Base-by-base conservation (phyloP, 2,797 vertebrate species). In the Xerus rutilus region DNA sequence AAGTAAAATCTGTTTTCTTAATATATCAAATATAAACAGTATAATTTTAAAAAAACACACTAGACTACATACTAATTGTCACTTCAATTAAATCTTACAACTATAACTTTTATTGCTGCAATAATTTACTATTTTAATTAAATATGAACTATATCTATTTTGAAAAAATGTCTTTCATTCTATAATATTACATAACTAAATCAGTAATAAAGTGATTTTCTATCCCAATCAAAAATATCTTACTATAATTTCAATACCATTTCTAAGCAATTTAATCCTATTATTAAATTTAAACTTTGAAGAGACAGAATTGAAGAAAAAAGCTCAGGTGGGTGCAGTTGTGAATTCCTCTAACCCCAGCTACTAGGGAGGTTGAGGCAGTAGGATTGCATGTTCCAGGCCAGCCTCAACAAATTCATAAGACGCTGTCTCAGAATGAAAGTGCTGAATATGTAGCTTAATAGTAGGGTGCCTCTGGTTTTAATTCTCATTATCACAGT, bases 91-190 rank as follows among this genome's bases (percentile, higher is more conserved):
- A 82, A 20, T 98, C 98, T 98, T 98, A 95, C 95, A 95, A 92
- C 97, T 98, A 98, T 97, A 96, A 98, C 97, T 98, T 98, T 98
- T 28, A 97, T 96, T 97, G 94, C 94, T 98, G 97, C 65, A 98
- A 97, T 98, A 98, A 98, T 98, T 98, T 98, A 96, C 96, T 91
- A 94, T 97, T 97, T 98, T 97, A 98, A 98, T 98, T 98, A 98
- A 98, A 98, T 97, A 93, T 97, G 67, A 96, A 96, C 94, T 96
- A 64, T 96, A 97, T 97, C 97, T 82, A 97, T 97, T 97, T 96
- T 91, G 97, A 90, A 94, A 98, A 98, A 84, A 98, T 98, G 95
- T 95, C 94, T 92, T 97, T 98, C 87, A 98, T 98, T 96, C 94
- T 94, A 86, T 94, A 93, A 39, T 79, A 96, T 95, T 93, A 72